phyloP scores from a whole-genome alignment of 2,113 vertebrate species.

The human (Homo sapiens) region DNA sequence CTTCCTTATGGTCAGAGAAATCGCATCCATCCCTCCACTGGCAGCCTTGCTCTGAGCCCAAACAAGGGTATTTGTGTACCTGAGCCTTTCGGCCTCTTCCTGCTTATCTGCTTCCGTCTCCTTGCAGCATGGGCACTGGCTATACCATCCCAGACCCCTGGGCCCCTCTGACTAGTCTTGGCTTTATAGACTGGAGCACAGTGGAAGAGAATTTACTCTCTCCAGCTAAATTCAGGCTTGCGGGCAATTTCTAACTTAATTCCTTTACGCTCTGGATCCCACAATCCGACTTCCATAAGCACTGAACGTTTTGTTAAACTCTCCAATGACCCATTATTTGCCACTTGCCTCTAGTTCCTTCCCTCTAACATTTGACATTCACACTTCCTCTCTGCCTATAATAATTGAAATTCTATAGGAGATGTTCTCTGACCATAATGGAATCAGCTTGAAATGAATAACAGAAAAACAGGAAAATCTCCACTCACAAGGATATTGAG shows the following conservation, averaged over 20 bases:
- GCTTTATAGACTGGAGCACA: background rate
- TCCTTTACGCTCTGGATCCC: background rate
- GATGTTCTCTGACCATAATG: too few relatives aligned
- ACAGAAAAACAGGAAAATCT: too few relatives aligned
- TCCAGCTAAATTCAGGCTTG: background rate
- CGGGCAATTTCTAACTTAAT: background rate
- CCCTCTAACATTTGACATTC: background rate
- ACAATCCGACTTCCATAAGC: background rate
- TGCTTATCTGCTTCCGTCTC: background rate
- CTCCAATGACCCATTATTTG: background rate
- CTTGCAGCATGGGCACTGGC: background rate
- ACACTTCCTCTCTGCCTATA: background rate
- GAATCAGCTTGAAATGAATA: too few relatives aligned
- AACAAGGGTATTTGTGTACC: background rate
- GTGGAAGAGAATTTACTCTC: background rate
- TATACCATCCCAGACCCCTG: background rate
- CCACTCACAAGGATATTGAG: too few relatives aligned
- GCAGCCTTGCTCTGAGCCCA: background rate
- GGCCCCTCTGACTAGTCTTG: background rate
- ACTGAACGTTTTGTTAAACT: background rate
- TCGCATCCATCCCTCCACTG: background rate
- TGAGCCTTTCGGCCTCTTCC: background rate
- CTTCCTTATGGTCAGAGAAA: slow-evolving; percentile 44
- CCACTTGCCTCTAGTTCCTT: background rate
- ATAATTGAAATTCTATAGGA: too few relatives aligned